Evolutionary conservation across 92 coral and sea anemone species (phyloP).

Genomic region (Desmophyllum pertusum): DNA sequence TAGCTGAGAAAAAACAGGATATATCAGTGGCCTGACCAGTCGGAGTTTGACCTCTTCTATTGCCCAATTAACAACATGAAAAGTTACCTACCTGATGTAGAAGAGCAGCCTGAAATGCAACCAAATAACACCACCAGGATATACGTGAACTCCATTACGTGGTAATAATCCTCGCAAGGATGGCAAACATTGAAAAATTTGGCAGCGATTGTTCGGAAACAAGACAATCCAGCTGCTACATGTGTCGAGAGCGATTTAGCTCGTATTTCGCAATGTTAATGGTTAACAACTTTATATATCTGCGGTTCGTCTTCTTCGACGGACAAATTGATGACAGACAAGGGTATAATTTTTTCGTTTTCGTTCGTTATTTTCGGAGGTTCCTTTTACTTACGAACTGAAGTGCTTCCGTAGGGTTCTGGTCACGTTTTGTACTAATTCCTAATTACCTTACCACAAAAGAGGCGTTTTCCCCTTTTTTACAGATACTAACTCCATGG

Average conservation of each 20-base stretch:
- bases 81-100: background rate
- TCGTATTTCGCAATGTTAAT: background rate
- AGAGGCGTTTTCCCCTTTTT: no score
- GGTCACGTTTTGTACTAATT: no score
- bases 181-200: background rate
- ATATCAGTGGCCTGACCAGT: background rate
- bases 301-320: background rate
- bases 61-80: background rate
- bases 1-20: background rate
- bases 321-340: background rate
- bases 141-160: constrained; percentile 4
- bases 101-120: background rate
- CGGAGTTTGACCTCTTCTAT: background rate
- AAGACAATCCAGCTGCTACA: background rate
- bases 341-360: background rate
- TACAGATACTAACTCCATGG: no score
- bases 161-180: background rate
- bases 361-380: background rate
- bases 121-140: background rate
- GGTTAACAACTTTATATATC: background rate
- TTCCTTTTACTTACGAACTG: no score
- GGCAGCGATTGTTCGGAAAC: background rate
- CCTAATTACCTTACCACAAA: no score
- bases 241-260: background rate
- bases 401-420: no score